phyloP scores from a whole-genome alignment of 2,888 invertebrate species.

The Heliconius aoede region DNA sequence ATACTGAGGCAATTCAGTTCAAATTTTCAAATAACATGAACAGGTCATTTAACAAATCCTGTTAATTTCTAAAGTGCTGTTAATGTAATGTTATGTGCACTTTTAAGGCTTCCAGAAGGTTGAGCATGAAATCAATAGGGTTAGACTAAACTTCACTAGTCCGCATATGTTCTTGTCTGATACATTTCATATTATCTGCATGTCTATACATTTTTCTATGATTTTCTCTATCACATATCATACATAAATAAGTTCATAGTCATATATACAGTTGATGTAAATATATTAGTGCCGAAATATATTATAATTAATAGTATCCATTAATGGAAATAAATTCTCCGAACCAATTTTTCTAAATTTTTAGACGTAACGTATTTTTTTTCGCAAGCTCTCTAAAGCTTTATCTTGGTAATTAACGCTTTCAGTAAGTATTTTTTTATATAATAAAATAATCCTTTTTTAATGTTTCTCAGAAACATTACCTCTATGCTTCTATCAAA shows the following conservation, averaged over 20 bases:
- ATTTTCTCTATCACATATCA: neutral
- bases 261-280: no score
- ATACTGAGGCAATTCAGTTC: neutral
- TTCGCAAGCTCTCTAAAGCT: no score
- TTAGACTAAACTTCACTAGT: neutral
- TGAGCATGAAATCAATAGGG: neutral
- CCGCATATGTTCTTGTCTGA: neutral
- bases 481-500: slow-evolving; percentile 36
- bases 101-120: neutral
- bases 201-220: neutral
- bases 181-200: neutral
- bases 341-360: no score
- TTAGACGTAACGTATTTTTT: neutral
- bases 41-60: neutral
- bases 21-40: neutral
- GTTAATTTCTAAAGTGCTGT: neutral
- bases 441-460: slow-evolving; percentile 9
- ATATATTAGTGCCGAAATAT: no score
- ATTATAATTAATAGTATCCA: no score
- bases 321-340: no score
- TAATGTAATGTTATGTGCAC: neutral
- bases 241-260: no score
- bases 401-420: neutral
- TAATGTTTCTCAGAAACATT: slow-evolving; percentile 40
- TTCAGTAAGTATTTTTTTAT: neutral